These are phyloP conservation scores for Drosophila rhopaloa DNA, from an alignment of 1,140 invertebrate genomes.

Conservation along the genomic window DNA sequence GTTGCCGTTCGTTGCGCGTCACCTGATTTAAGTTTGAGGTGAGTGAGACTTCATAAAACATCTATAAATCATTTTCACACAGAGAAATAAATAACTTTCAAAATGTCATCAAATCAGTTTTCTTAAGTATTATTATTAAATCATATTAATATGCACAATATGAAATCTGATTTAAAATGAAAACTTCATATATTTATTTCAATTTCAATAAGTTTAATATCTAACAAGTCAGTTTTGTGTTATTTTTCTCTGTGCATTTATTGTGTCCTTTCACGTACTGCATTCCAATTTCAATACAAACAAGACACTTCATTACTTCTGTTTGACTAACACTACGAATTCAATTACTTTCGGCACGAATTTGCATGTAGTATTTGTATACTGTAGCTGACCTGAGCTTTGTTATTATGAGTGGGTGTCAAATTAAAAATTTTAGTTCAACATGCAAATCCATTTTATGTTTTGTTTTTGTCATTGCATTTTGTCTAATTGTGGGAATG, in stretches of 20 bases:
- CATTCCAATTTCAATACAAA: constrained; percentile 22
- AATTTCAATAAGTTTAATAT: too few species aligned
- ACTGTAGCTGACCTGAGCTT: neutral
- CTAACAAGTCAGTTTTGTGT: neutral
- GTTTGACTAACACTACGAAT: constrained; percentile 66
- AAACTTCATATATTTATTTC: too few species aligned
- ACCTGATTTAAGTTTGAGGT: constrained; percentile 96
- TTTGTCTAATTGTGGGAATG: neutral
- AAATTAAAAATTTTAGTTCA: constrained; percentile 19
- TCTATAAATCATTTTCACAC: constrained; percentile 1
- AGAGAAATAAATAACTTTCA: neutral
- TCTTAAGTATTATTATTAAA: neutral
- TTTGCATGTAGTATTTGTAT: constrained; percentile 23
- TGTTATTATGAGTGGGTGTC: constrained; percentile 10
- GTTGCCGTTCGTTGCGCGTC: constrained; percentile 95
- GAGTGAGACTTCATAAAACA: constrained; percentile 55
- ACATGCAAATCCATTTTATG: constrained; percentile 12
- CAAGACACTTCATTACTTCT: constrained; percentile 60
- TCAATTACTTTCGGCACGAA: constrained; percentile 64
- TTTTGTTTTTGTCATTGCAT: constrained; percentile 1
- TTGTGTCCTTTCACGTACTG: constrained; percentile 17
- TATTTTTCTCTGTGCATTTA: constrained; percentile 19
- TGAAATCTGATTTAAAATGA: neutral
- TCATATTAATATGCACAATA: too few species aligned
- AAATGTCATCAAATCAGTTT: neutral